A percentile compares a stretch with the other conserved stretches of the same genome.
Evolutionary conservation across 2,113 vertebrate genomes (phyloP).

Genomic region (Panthera tigris): DNA sequence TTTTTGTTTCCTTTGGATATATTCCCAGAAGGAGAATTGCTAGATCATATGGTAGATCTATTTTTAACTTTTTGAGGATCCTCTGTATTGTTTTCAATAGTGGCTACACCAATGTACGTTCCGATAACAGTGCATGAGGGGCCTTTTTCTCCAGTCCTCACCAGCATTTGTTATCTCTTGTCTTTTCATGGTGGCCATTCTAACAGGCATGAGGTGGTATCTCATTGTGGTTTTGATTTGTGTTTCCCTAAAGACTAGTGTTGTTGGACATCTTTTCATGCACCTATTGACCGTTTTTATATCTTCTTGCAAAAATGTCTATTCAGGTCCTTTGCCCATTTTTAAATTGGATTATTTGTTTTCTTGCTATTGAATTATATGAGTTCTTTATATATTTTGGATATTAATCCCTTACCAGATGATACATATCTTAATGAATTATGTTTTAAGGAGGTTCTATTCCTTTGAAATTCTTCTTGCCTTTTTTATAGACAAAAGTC

Average conservation of each 20-base stretch:
- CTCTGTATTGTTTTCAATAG: neutral
- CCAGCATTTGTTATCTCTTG: neutral
- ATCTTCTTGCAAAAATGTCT: too few relatives aligned
- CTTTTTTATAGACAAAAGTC: neutral
- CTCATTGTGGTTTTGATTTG: neutral
- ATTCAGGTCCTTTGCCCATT: too few relatives aligned
- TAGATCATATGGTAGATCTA: neutral
- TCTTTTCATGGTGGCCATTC: neutral
- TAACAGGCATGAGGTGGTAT: neutral
- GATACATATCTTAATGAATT: neutral
- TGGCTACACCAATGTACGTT: neutral
- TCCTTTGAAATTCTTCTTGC: conserved; percentile 1
- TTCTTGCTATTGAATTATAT: neutral
- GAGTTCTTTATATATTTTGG: neutral
- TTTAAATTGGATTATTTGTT: too few relatives aligned
- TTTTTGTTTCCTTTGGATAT: neutral
- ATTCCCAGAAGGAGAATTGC: neutral
- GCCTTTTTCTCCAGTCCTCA: neutral
- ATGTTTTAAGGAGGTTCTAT: neutral
- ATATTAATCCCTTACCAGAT: neutral
- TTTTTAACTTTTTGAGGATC: neutral
- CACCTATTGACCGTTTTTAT: too few relatives aligned
- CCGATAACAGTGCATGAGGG: too few relatives aligned
- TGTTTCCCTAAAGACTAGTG: neutral
- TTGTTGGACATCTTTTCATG: too few relatives aligned